phyloP scores from a whole-genome alignment of 2,797 vertebrate genomes.

The Alectoris magna region DNA sequence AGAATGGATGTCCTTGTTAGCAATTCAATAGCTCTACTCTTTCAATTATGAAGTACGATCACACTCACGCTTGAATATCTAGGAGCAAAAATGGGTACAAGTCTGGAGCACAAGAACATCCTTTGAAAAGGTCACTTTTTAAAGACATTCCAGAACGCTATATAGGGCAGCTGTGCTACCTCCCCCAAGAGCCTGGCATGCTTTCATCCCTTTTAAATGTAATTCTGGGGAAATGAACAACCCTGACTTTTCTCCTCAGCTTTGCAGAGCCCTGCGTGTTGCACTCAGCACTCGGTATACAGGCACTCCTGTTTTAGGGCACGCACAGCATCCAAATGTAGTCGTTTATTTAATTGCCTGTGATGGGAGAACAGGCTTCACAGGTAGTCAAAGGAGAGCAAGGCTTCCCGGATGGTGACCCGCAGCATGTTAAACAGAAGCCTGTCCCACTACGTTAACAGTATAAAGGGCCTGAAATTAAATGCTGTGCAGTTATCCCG shows the following conservation, averaged over 20 bases:
- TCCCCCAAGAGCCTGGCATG: not conserved
- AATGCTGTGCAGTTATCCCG: not conserved
- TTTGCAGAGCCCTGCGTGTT: not conserved
- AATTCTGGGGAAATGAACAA: not conserved
- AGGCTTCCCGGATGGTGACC: not conserved
- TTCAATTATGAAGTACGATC: slow-evolving; percentile 55
- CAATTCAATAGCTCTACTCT: slow-evolving; percentile 45
- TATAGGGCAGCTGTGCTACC: not conserved
- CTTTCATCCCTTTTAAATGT: not conserved
- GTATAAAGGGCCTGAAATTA: not conserved
- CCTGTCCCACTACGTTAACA: not conserved
- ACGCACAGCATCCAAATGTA: not conserved
- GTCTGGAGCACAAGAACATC: slow-evolving; percentile 19
- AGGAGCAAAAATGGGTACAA: slow-evolving; percentile 40
- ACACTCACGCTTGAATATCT: slow-evolving; percentile 39
- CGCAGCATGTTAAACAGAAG: not conserved
- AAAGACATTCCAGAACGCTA: slow-evolving; percentile 8
- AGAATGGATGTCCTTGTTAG: slow-evolving; percentile 49
- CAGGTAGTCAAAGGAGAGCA: not conserved
- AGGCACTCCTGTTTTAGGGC: not conserved
- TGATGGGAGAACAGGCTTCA: not conserved
- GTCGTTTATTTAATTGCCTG: not conserved
- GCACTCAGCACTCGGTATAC: not conserved
- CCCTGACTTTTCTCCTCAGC: not conserved
- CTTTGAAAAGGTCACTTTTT: slow-evolving; percentile 50